Evolutionary conservation across 2,113 vertebrate genomes (phyloP), one percentile per base, ranked within the genome.

Genomic region (Puntigrus tetrazona): DNA sequence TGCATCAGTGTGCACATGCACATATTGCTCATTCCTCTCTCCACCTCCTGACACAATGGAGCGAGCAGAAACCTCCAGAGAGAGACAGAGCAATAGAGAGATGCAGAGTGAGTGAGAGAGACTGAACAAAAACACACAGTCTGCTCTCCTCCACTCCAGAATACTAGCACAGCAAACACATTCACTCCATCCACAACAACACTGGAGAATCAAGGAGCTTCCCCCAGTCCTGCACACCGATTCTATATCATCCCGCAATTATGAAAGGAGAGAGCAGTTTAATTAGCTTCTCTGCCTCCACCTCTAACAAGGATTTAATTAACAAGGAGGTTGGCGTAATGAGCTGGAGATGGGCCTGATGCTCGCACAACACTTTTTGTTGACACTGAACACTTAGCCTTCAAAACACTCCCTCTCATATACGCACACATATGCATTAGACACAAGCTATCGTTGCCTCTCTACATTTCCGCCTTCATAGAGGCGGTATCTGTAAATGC

Each of bases 221-320:
- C 34, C 82, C 83, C 10, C 45, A 81, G 50, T 72, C 34, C 57
- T 82, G 84, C 43, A 50, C 43, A 27, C 38, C 4, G 72, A 72
- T 83, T 65, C 86, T 89, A 85, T 88, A 86, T 86, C 84, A 87
- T 84, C 88, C 81, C 57, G 67, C 85, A 87, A 89, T 87, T 89
- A 85, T 87, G 84, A 87, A 84, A 70, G 61, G n/a, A 89, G 81
- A 85, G 86, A 87, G 88, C 81, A 84, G 84, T 89, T 89, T 89
- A 89, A 89, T 89, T 89, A 89, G 88, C 84, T 38, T 86, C 70
- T 81, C 75, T 85, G 80, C 76, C 63, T 80, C 80, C 73, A 84
- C 84, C 78, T 65, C 88, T 87, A 89, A 89, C 86, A 7, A 82
- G 86, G 72, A 87, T 89, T 89, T 89, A 89, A 89, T 89, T 89